A percentile compares a stretch with the other conserved stretches of the same genome.
Evolutionary conservation across 37 sponge, comb jelly and placozoan genomes (phyloP).

Genomic region (Haliclona indistincta): DNA sequence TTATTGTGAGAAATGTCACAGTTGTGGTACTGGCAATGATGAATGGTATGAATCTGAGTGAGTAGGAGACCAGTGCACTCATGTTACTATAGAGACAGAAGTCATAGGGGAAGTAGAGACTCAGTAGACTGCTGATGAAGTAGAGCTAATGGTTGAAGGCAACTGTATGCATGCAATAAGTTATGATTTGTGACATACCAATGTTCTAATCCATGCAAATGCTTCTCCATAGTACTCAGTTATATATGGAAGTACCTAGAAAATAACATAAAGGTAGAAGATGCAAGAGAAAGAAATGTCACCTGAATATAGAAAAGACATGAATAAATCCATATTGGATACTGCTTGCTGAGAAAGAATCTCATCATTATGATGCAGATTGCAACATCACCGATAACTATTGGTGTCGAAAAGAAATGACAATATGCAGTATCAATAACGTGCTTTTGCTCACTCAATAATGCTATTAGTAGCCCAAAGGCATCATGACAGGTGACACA

Average conservation of each 20-base stretch:
- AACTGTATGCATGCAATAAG: not conserved
- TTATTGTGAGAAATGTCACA: not conserved
- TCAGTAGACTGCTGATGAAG: constrained; percentile 56
- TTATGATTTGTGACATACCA: constrained; percentile 14
- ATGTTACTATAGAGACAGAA: constrained; percentile 70
- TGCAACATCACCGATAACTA: not conserved
- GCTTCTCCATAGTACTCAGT: constrained; percentile 48
- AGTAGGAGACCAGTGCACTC: constrained; percentile 48
- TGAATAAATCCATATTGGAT: constrained; percentile 37
- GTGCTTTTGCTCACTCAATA: too few relatives aligned
- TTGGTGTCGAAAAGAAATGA: not conserved
- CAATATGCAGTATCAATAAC: not conserved
- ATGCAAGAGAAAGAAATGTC: not conserved
- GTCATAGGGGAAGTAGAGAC: constrained; percentile 82
- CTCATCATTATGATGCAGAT: constrained; percentile 3
- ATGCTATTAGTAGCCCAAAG: constrained; percentile 16
- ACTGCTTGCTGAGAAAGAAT: constrained; percentile 11
- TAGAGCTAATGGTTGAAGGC: constrained; percentile 32
- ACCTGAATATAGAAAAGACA: constrained; percentile 70
- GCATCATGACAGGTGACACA: constrained; percentile 59
- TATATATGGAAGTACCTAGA: constrained; percentile 48
- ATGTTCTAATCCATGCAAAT: constrained; percentile 51
- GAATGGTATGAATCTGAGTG: constrained; percentile 63
- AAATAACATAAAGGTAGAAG: not conserved
- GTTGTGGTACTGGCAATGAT: constrained; percentile 22